A percentile compares a stretch with the other conserved stretches of the same genome.
phyloP scores from a whole-genome alignment of 2,113 vertebrate genomes.

The Sclerurus mexicanus region DNA sequence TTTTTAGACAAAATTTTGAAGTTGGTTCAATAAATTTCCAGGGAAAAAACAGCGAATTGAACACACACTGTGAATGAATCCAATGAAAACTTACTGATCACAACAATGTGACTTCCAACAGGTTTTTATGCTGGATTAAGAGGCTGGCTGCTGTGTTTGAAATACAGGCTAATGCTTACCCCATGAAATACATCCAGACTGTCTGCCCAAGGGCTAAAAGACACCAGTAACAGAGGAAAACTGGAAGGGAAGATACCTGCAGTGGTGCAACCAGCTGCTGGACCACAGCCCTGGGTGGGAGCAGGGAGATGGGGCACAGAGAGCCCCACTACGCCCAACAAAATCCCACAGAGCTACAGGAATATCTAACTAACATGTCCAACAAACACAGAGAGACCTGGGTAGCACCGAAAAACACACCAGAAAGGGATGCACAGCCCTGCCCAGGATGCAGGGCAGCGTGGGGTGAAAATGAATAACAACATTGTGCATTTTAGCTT shows the following conservation, averaged over 20 bases:
- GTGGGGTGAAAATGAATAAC: not conserved
- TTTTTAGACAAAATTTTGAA: not conserved
- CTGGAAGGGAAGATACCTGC: not conserved
- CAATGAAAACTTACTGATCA: constrained; percentile 7
- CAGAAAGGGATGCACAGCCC: not conserved
- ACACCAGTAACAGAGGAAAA: not conserved
- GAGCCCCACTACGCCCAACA: not conserved
- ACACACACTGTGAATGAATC: constrained; percentile 9
- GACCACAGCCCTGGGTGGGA: not conserved
- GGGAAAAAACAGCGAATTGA: not conserved
- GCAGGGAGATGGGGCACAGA: not conserved
- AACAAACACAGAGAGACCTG: not conserved
- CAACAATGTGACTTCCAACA: not conserved
- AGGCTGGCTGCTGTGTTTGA: not conserved
- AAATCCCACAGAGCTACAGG: not conserved
- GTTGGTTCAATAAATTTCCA: not conserved
- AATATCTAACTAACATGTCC: not conserved
- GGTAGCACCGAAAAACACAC: not conserved
- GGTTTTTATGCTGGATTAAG: not conserved
- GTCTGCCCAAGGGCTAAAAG: not conserved
- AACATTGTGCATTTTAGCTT: not conserved
- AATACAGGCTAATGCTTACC: not conserved
- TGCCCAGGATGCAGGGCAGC: not conserved
- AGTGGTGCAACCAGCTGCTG: not conserved
- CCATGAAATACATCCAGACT: not conserved